Conservation (phyloP, 1,140 invertebrate genomes). For the Aricia agestis region DNA sequence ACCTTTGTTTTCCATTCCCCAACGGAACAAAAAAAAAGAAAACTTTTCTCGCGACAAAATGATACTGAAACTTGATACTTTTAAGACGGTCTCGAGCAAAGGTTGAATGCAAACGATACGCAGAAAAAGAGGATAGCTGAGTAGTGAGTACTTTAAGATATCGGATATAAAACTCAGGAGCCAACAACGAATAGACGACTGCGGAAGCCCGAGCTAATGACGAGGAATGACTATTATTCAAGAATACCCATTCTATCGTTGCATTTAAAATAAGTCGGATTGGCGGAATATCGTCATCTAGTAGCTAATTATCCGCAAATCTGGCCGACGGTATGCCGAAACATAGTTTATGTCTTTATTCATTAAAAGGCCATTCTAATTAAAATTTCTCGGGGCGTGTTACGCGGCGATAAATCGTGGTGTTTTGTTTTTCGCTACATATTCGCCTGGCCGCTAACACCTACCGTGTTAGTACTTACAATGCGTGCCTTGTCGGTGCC, state of each 20-base stretch:
- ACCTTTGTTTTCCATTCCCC: neutral
- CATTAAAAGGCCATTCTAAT: constrained; percentile 68
- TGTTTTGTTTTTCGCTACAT: constrained; percentile 66
- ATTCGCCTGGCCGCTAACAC: constrained; percentile 63
- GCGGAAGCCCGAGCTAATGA: constrained; percentile 11
- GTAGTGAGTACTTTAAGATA: neutral
- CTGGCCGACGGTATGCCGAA: constrained; percentile 45
- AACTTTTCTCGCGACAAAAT: neutral
- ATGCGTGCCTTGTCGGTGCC: constrained; percentile 51
- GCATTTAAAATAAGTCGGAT: constrained; percentile 18
- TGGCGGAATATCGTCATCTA: constrained; percentile 20
- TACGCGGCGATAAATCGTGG: constrained; percentile 58
- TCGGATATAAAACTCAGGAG: neutral
- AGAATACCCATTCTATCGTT: constrained; percentile 18
- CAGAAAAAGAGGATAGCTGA: neutral
- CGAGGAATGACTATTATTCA: constrained; percentile 27
- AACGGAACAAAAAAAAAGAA: neutral
- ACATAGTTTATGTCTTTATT: constrained; percentile 71
- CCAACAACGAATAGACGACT: neutral
- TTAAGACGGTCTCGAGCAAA: neutral
- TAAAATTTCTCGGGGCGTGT: constrained; percentile 65
- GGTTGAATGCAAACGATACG: neutral
- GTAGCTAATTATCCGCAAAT: constrained; percentile 49
- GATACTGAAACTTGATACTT: neutral
- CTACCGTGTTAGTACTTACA: constrained; percentile 50